Evolutionary conservation across 2,113 vertebrate genomes (phyloP), one percentile per base, ranked within the genome.

Genomic region (Siphamia tubifer): DNA sequence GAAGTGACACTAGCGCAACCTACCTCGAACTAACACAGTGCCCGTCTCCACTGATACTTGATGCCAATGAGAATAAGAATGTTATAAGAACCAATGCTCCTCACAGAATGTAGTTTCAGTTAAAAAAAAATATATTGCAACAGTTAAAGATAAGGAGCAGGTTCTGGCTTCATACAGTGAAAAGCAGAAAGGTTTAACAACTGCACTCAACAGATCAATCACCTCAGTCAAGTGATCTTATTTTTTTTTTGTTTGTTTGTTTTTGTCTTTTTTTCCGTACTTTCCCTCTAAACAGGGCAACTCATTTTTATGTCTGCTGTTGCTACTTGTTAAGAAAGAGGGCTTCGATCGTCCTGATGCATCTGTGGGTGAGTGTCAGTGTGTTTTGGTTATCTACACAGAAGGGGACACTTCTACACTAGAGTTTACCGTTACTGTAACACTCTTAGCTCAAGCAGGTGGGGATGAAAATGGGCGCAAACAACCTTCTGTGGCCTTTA

Each of bases 261-360:
- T 10, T 6, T 28, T 43, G 45, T 23, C 30, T 51, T 66, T 24
- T 55, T 43, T 25, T n/a, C 68, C 40, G 91, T 92, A 93, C 92
- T 92, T 89, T 87, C 90, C 88, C 82, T 85, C 20, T 39, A 25
- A 83, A 89, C 40, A 88, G 90, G 87, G 85, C 91, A 93, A 93
- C 88, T 68, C 92, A 93, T 93, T 93, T 93, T 93, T 93, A 93
- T 93, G 92, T 93, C 92, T 93, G 92, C 87, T 89, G 83, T 82
- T 69, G 51, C 51, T 68, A 74, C 67, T 52, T 67, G 52, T 47
- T 53, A 53, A 48, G 30, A 70, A 65, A 71, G 35, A 54, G 32
- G 34, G 13, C 28, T 45, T 17, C 35, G 28, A 49, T 54, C 28
- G 42, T 61, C 63, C 48, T 19, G 35, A 53, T 47, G 49, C 42